A percentile compares a stretch with the other conserved stretches of the same genome.
Evolutionary conservation across 2,888 invertebrate species (phyloP).

Genomic region (Lasioglossum pauxillum): DNA sequence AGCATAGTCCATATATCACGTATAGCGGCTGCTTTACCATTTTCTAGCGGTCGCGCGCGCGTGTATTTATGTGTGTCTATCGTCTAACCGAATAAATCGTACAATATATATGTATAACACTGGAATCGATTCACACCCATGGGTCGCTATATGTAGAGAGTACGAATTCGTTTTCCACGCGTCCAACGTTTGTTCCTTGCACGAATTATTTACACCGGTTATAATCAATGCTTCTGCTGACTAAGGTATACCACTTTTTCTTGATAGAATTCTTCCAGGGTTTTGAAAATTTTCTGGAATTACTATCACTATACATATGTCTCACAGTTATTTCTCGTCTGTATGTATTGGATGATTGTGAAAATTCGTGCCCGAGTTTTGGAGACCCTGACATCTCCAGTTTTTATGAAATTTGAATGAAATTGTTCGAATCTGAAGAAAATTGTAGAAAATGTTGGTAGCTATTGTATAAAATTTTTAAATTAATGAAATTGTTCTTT

Average conservation of each 20-base stretch:
- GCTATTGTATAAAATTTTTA: too few species aligned
- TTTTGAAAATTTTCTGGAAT: not conserved
- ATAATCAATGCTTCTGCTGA: not conserved
- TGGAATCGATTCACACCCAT: slow-evolving; percentile 1
- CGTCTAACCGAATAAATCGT: slow-evolving; percentile 2
- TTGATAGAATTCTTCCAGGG: not conserved
- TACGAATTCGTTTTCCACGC: not conserved
- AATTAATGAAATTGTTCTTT: too few species aligned
- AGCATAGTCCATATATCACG: not conserved
- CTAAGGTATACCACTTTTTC: not conserved
- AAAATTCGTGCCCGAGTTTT: too few species aligned
- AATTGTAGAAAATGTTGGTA: too few species aligned
- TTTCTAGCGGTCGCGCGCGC: not conserved
- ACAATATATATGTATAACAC: not conserved
- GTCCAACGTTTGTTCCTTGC: not conserved
- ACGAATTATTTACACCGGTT: not conserved
- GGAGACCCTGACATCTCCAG: too few species aligned
- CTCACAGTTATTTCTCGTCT: not conserved
- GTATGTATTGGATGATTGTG: not conserved
- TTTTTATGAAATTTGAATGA: too few species aligned
- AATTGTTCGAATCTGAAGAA: too few species aligned
- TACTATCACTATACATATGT: not conserved
- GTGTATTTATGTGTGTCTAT: not conserved
- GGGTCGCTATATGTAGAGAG: not conserved
- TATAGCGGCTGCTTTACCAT: not conserved